phyloP scores from a whole-genome alignment of 1,140 invertebrate genomes.

The Ostrea denselamellosa region DNA sequence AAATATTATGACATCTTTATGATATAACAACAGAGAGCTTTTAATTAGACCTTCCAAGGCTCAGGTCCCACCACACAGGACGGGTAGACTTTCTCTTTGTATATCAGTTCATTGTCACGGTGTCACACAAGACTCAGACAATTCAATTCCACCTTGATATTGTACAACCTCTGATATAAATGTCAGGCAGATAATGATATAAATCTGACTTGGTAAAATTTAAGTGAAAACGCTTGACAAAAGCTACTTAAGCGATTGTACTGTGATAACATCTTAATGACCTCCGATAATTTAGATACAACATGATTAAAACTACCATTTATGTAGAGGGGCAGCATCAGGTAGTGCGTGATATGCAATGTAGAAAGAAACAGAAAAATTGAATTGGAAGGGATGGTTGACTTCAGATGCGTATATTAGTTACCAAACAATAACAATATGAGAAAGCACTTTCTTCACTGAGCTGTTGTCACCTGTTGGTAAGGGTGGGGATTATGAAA shows the following conservation, averaged over 20 bases:
- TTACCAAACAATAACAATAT: slow-evolving; percentile 25
- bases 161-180: slow-evolving; percentile 36
- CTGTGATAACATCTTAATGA: slow-evolving; percentile 30
- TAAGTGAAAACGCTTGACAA: slow-evolving; percentile 26
- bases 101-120: slow-evolving; percentile 3
- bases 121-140: slow-evolving; percentile 1
- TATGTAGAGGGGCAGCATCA: not conserved
- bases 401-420: slow-evolving; percentile 7
- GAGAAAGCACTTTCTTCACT: not conserved
- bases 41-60: slow-evolving; percentile 24
- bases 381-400: not conserved
- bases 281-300: slow-evolving; percentile 30
- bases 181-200: slow-evolving; percentile 32
- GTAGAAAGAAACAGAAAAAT: not conserved
- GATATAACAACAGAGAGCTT: slow-evolving; percentile 22
- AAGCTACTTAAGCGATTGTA: slow-evolving; percentile 35
- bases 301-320: slow-evolving; percentile 27
- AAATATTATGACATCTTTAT: slow-evolving; percentile 40
- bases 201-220: slow-evolving; percentile 11
- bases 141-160: slow-evolving; percentile 24
- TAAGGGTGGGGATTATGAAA: not conserved
- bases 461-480: not conserved
- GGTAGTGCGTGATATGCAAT: not conserved
- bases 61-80: not conserved
- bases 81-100: not conserved